Conservation (phyloP, 1,140 invertebrate species). For the Drosophila tani region DNA sequence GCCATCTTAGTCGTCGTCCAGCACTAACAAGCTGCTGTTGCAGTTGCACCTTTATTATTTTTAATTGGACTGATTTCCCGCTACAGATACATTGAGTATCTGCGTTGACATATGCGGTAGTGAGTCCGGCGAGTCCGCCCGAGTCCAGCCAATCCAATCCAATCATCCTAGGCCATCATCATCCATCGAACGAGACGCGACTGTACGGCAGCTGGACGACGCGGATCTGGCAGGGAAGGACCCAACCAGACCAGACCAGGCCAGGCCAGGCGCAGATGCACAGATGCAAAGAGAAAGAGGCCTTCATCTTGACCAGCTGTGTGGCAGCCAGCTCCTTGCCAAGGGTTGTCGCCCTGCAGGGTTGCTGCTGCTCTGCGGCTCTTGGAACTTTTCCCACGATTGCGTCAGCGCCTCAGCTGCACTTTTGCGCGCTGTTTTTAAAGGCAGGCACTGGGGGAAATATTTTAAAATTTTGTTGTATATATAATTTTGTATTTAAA, state of each 20-base stretch:
- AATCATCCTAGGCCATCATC: constrained; percentile 79
- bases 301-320: constrained; percentile 46
- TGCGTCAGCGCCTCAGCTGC: constrained; percentile 67
- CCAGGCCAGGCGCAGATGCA: constrained; percentile 8
- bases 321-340: constrained; percentile 37
- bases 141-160: constrained; percentile 32
- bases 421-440: constrained; percentile 76
- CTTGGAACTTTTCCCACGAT: constrained; percentile 62
- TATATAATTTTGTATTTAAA: too few relatives aligned
- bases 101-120: constrained; percentile 66
- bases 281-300: constrained; percentile 10
- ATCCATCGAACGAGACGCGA: constrained; percentile 33
- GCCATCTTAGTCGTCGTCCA: constrained; percentile 61
- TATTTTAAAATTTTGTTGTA: neutral
- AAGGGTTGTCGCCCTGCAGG: constrained; percentile 69
- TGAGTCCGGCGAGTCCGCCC: constrained; percentile 24
- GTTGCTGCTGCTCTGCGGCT: constrained; percentile 51
- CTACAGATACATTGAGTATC: constrained; percentile 80
- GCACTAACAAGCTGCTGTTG: constrained; percentile 69
- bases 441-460: constrained; percentile 4
- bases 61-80: constrained; percentile 81
- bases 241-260: neutral
- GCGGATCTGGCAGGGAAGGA: constrained; percentile 9
- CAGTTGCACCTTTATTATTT: constrained; percentile 77
- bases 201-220: constrained; percentile 31